Base-by-base conservation (phyloP, 2,797 vertebrate species). In the Lates japonicus region DNA sequence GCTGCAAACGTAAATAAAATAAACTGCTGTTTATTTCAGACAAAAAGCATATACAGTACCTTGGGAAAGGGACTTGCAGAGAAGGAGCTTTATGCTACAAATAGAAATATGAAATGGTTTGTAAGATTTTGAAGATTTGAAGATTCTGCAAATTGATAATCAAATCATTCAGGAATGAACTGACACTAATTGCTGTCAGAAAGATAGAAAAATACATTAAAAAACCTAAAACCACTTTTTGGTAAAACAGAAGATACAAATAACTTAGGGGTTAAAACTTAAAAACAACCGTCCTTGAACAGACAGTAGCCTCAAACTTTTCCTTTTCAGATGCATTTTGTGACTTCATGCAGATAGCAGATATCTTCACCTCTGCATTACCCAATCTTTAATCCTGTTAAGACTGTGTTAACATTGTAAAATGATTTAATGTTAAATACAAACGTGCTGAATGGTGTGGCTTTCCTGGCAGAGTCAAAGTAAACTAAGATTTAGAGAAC, bases 311-410 rank as follows among this genome's bases (percentile, higher is more conserved):
- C 35, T 20, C 11, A 25, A 52, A 22, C 41, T 41, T 41, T 41
- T 44, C 41, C 39, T 48, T 77, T 44, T 57, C 57, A 75, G 42
- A 51, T 46, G n/a, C 48, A 31, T 74, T 68, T 13, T 61, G 35
- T 17, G 33, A 70, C 33, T 55, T 52, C 8, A 20, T 37, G 25
- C 41, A n/a, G n/a, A n/a, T 22, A 49, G 41, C 70, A 33, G 59
- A 64, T 16, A 35, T 20, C 70, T 25, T 2, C 54, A 20, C 33
- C 12, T 64, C 44, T 11, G 55, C 6, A 13, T 81, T 81, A 84
- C 79, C 33, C 65, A 66, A 82, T 63, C 73, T 54, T 2, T 82
- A 63, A 88, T 62, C 82, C 42, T 9, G 58, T 63, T 82, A 54
- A 85, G 58, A 46, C 80, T 12, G 9, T 9, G 33, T 62, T 74